phyloP scores from a whole-genome alignment of 2,888 invertebrate genomes.

The Drosophila borealis region DNA sequence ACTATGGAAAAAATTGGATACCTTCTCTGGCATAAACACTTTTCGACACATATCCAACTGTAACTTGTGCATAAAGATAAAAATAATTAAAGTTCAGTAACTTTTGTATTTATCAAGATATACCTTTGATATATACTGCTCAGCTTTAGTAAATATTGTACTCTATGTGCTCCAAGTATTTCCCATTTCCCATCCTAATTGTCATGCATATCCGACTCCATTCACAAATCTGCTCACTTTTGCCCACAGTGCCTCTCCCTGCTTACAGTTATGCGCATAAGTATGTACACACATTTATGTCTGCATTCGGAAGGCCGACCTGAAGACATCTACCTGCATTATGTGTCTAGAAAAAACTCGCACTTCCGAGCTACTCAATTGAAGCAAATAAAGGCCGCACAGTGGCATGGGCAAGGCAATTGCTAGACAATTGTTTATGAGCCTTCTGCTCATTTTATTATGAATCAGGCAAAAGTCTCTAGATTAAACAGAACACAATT shows the following conservation, averaged over 20 bases:
- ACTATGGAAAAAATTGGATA: constrained; percentile 10
- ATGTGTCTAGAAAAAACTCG: constrained; percentile 11
- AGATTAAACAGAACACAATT: too few species aligned
- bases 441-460: too few species aligned
- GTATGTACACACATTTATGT: constrained; percentile 12
- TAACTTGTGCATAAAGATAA: not conserved
- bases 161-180: too few species aligned
- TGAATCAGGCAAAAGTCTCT: too few species aligned
- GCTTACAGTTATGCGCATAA: constrained; percentile 49
- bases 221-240: too few species aligned
- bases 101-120: not conserved
- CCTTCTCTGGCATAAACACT: not conserved
- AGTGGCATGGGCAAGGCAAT: not conserved
- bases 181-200: too few species aligned
- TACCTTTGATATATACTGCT: not conserved
- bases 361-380: constrained; percentile 36
- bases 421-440: not conserved
- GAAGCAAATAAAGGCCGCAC: constrained; percentile 9
- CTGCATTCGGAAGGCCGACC: constrained; percentile 33
- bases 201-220: too few species aligned
- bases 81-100: not conserved
- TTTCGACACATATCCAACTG: not conserved
- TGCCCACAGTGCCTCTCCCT: constrained; percentile 19
- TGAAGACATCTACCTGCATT: constrained; percentile 45
- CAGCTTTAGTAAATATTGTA: too few species aligned